A percentile compares a stretch with the other conserved stretches of the same genome.
Evolutionary conservation across 2,113 vertebrate genomes (phyloP).

Genomic region (Trichomycterus rosablanca): DNA sequence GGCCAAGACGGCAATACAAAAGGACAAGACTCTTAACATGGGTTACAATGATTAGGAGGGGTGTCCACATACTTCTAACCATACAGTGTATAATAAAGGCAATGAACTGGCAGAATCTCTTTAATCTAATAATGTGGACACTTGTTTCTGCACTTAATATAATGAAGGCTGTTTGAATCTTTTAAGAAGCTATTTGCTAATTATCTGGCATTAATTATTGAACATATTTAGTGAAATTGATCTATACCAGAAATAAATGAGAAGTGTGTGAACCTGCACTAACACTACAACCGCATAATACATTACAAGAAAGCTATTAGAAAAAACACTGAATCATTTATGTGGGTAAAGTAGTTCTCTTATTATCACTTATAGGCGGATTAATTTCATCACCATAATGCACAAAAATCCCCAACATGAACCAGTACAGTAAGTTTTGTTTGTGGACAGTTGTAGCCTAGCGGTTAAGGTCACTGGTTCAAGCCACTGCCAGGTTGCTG

Average conservation of each 20-base stretch:
- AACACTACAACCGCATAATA: constrained; percentile 24
- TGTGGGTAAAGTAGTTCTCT: neutral
- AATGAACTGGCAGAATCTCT: too few species aligned
- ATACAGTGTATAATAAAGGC: too few species aligned
- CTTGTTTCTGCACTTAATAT: neutral
- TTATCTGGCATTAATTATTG: constrained; percentile 6
- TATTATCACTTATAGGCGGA: neutral
- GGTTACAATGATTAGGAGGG: neutral
- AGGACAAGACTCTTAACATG: too few species aligned
- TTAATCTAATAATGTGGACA: too few species aligned
- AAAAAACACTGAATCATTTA: constrained; percentile 11
- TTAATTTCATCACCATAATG: neutral
- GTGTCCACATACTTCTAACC: neutral
- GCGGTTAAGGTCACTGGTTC: too few species aligned
- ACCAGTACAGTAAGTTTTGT: too few species aligned
- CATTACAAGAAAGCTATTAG: constrained; percentile 10
- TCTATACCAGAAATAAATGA: constrained; percentile 1
- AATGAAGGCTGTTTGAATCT: neutral
- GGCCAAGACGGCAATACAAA: neutral
- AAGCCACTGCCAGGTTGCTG: too few species aligned
- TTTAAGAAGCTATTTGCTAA: constrained; percentile 9
- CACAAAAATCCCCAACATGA: neutral
- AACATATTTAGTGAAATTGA: constrained; percentile 4
- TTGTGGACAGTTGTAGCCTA: too few species aligned
- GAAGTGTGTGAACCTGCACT: neutral